phyloP scores from a whole-genome alignment of 2,113 vertebrate genomes.

The Ctenodactylus gundi region DNA sequence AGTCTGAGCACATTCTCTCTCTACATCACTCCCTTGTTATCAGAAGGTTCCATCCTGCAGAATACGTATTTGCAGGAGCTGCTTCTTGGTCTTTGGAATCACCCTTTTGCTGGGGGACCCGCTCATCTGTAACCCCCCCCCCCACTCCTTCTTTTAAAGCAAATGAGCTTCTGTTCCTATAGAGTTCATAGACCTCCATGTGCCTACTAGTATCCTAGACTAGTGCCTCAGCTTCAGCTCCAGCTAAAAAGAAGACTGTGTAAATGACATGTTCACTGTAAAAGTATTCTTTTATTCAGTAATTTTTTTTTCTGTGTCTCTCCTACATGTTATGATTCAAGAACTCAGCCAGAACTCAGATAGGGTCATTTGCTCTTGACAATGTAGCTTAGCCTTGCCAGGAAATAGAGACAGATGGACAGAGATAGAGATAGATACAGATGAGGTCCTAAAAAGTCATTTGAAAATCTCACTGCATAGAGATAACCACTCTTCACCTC shows the following conservation, averaged over 20 bases:
- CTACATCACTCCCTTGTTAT: background rate
- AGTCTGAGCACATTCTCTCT: background rate
- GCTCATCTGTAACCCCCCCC: background rate
- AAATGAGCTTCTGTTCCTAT: background rate
- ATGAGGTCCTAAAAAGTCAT: background rate
- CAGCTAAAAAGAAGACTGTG: background rate
- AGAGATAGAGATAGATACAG: too few species aligned
- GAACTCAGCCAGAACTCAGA: background rate
- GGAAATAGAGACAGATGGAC: background rate
- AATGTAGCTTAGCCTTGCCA: background rate
- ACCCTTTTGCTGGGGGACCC: background rate
- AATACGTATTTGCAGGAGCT: background rate
- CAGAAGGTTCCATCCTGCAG: background rate
- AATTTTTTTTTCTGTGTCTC: conserved; percentile 27
- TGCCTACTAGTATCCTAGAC: background rate
- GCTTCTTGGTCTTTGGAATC: background rate
- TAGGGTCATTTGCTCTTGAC: background rate
- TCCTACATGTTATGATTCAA: background rate
- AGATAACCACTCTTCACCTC: background rate
- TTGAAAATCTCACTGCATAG: background rate
- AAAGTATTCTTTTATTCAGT: background rate
- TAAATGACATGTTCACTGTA: background rate
- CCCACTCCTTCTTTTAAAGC: background rate
- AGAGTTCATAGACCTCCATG: background rate
- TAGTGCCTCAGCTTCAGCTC: background rate